A percentile compares a stretch with the other conserved stretches of the same genome.
These are phyloP conservation scores for Neuroscelio doddi DNA, from an alignment of 2,888 invertebrate genomes.

Conservation along the genomic window DNA sequence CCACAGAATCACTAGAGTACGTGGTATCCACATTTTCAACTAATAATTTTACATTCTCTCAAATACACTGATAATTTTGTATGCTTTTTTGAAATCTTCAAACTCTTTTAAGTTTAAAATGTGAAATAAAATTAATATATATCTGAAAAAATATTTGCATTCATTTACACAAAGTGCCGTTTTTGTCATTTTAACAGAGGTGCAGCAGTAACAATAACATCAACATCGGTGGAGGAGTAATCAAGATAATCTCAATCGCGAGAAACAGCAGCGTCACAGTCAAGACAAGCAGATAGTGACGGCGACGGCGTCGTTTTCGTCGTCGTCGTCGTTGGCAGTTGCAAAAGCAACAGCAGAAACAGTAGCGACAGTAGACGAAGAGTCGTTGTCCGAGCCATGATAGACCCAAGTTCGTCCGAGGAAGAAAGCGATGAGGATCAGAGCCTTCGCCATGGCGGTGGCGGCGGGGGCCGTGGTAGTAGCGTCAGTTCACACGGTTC, in stretches of 20 bases:
- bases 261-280: conserved; percentile 13
- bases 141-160: too few species aligned
- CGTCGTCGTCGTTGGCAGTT: conserved; percentile 32
- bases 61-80: too few species aligned
- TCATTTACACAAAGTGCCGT: too few species aligned
- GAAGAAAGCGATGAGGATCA: conserved; percentile 96
- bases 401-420: conserved; percentile 96
- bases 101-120: too few species aligned
- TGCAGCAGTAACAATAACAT: conserved; percentile 27
- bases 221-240: conserved; percentile 36
- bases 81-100: too few species aligned
- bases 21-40: too few species aligned
- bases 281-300: conserved; percentile 36
- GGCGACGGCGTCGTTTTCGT: conserved; percentile 37
- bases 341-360: conserved; percentile 24
- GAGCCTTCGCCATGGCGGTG: conserved; percentile 74
- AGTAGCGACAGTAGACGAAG: not conserved
- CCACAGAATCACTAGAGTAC: too few species aligned
- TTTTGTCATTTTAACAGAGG: conserved; percentile 24
- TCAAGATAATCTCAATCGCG: conserved; percentile 38
- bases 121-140: too few species aligned
- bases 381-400: conserved; percentile 77
- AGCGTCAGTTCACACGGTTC: conserved; percentile 52
- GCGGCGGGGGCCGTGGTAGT: conserved; percentile 59
- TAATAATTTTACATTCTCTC: too few species aligned